These are phyloP conservation scores for Galbula dea DNA, from an alignment of 2,113 vertebrate genomes.

Conservation along the genomic window DNA sequence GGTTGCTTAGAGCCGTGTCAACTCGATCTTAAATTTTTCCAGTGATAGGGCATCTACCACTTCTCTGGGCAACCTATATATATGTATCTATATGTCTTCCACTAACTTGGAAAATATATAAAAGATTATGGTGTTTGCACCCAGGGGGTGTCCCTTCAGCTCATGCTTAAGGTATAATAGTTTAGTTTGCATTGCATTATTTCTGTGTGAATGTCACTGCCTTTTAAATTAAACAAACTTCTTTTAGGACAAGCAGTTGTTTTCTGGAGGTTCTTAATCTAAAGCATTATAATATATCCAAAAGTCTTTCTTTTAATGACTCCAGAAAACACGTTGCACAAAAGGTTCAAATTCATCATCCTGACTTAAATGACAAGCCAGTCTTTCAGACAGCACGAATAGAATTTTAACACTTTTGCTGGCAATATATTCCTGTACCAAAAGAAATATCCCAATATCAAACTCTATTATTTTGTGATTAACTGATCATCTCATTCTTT, in stretches of 20 bases:
- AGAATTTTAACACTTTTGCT: background rate
- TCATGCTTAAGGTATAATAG: background rate
- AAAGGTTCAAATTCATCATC: background rate
- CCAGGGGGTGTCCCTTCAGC: fast-evolving
- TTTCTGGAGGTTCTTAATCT: background rate
- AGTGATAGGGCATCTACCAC: background rate
- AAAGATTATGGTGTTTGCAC: background rate
- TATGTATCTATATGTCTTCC: background rate
- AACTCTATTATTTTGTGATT: background rate
- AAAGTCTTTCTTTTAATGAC: background rate
- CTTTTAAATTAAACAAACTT: background rate
- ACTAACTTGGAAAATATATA: background rate
- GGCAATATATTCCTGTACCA: background rate
- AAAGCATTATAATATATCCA: background rate
- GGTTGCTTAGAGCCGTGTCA: background rate
- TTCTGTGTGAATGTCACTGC: background rate
- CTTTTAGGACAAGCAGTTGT: background rate
- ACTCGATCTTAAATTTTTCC: background rate
- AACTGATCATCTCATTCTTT: background rate
- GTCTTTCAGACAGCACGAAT: background rate
- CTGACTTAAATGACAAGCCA: conserved; percentile 4
- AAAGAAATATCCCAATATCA: background rate
- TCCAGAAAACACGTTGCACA: background rate
- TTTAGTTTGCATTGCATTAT: background rate
- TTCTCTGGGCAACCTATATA: background rate